These are phyloP conservation scores for Megalopta genalis DNA, from an alignment of 1,140 invertebrate genomes.

Conservation along the genomic window DNA sequence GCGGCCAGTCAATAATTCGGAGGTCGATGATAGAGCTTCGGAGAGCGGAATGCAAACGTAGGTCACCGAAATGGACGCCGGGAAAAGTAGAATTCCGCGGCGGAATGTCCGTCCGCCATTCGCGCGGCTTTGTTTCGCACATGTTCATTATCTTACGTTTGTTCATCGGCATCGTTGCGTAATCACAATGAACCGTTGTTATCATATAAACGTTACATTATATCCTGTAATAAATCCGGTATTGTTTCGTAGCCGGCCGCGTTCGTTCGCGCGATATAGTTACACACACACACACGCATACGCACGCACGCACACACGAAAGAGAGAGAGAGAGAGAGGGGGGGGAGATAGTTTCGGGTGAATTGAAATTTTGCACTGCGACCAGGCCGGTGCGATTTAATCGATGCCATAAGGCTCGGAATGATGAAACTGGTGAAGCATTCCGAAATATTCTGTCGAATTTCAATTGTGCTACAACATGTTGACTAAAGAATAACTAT, in stretches of 20 bases:
- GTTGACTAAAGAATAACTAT: too few species aligned
- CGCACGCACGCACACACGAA: too few species aligned
- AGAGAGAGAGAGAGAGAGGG: too few species aligned
- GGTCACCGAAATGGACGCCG: background rate
- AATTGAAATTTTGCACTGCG: background rate
- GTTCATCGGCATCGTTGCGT: background rate
- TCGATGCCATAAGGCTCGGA: too few species aligned
- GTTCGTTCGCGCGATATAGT: background rate
- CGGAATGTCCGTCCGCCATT: background rate
- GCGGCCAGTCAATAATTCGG: conserved; percentile 9
- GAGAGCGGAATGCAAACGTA: too few species aligned
- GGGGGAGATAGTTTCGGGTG: background rate
- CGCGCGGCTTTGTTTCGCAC: background rate
- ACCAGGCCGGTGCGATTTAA: too few species aligned
- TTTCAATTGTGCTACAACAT: too few species aligned
- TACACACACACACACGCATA: background rate
- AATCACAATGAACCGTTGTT: conserved; percentile 4
- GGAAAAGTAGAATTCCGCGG: background rate
- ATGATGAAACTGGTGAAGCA: too few species aligned
- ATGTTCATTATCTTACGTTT: conserved; percentile 13
- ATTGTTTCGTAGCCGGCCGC: background rate
- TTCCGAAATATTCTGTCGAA: too few species aligned
- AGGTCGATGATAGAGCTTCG: background rate
- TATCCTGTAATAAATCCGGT: conserved; percentile 8
- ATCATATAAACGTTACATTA: background rate